Percentiles rank a stretch among this genome's conserved stretches.
Conservation (phyloP, 2,888 invertebrate species). For the Marronus borbonicus region DNA sequence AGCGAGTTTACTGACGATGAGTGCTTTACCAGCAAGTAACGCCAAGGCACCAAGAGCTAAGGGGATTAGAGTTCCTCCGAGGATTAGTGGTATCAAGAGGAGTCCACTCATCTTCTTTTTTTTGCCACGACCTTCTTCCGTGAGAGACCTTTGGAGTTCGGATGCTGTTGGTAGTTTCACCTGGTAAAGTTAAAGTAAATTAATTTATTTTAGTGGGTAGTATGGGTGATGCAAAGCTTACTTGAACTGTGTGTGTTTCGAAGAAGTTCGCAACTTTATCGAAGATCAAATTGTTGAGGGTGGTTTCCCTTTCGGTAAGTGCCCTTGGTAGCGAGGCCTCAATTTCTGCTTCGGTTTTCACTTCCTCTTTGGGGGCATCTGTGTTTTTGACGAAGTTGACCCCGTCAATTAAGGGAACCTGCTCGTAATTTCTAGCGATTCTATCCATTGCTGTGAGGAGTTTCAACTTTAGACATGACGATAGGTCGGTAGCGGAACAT, state of each 20-base stretch:
- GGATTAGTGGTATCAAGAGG: conserved; percentile 84
- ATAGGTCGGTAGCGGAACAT: conserved; percentile 80
- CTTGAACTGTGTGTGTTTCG: conserved; percentile 85
- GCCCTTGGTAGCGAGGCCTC: conserved; percentile 84
- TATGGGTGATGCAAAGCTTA: conserved; percentile 63
- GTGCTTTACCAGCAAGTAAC: conserved; percentile 86
- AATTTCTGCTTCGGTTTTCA: conserved; percentile 75
- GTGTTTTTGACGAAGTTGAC: conserved; percentile 79
- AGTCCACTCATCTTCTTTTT: conserved; percentile 80
- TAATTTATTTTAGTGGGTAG: conserved; percentile 33
- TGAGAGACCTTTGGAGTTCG: conserved; percentile 76
- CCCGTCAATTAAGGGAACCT: conserved; percentile 81
- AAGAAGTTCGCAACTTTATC: conserved; percentile 83
- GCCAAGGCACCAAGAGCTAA: conserved; percentile 88
- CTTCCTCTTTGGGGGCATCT: conserved; percentile 68
- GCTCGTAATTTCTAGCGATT: conserved; percentile 76
- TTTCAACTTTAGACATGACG: conserved; percentile 85
- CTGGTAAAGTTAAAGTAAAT: conserved; percentile 68
- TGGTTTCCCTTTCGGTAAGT: conserved; percentile 80
- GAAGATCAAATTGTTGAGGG: conserved; percentile 82
- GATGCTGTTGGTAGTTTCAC: conserved; percentile 83
- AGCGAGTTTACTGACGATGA: conserved; percentile 88
- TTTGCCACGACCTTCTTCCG: conserved; percentile 77
- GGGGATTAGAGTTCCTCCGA: conserved; percentile 87
- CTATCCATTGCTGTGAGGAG: conserved; percentile 84